Evolutionary conservation across 2,113 vertebrate species (phyloP).

Genomic region (Prunella himalayana): DNA sequence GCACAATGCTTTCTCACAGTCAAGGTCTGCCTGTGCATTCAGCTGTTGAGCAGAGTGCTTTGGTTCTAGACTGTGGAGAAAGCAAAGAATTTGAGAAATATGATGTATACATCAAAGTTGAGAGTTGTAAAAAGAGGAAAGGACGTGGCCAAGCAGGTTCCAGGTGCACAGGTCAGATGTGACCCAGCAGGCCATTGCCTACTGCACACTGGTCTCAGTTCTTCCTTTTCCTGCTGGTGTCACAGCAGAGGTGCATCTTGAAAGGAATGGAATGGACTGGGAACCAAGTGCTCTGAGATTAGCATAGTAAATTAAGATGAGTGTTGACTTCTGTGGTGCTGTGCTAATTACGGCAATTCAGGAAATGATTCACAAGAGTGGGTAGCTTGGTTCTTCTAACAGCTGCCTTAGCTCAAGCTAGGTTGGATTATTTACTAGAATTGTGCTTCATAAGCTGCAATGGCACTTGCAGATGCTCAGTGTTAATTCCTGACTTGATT

Average conservation of each 20-base stretch:
- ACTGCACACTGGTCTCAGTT: neutral
- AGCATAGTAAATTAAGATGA: neutral
- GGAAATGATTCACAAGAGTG: constrained; percentile 30
- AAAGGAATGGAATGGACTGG: neutral
- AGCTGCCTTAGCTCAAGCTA: neutral
- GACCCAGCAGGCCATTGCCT: neutral
- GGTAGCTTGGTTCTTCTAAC: neutral
- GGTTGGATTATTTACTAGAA: constrained; percentile 17
- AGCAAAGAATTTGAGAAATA: neutral
- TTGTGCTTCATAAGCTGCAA: neutral
- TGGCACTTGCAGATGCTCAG: neutral
- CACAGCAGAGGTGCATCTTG: neutral
- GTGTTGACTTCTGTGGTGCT: neutral
- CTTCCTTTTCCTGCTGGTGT: neutral
- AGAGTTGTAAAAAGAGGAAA: neutral
- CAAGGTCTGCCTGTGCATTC: neutral
- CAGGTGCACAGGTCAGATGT: neutral
- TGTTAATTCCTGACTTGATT: neutral
- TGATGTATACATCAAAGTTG: neutral
- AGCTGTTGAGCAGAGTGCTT: neutral
- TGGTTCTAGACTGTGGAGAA: neutral
- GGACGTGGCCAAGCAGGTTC: neutral
- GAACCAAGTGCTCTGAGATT: neutral
- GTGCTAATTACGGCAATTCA: neutral
- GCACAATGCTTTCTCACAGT: neutral